Evolutionary conservation across 1,140 invertebrate genomes (phyloP), one percentile per base, ranked within the genome.

Genomic region (Papilio helenus): DNA sequence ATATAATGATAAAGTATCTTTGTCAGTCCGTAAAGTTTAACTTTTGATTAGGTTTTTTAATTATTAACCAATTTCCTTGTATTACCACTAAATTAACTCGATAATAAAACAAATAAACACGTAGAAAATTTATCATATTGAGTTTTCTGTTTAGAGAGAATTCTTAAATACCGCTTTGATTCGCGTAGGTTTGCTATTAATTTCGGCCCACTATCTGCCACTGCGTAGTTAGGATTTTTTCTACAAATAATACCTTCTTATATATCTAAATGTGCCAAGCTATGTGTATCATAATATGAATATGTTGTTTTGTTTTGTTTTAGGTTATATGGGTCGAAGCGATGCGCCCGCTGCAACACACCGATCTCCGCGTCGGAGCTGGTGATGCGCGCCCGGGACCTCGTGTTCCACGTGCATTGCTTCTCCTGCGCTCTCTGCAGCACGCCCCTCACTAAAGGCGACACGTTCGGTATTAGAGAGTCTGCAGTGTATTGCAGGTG

Each of bases 401-500:
- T 98, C 83, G 98, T 99, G 76, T 99, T 99, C 95, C 99, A 99
- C 95, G 97, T 99, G 51, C 97, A 97, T 85, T 99, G 99, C 95
- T 99, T 99, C 95, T 97, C 97, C 8, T 99, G 99, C 93, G 97
- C 97, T 18, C 96, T 97, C n/a, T 99, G 99, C 95, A 97, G 97
- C 90, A 95, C 97, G 18, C 96, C 97, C 3, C 95, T 98, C 68
- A 98, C 96, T 61, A 98, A 98, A 92, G 97, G 99, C 20, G 99
- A 99, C 91, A 98, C 99, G 84, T 99, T 99, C 93, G 98, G 98
- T 51, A 98, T 98, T 95, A 96, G 97, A 80, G 97, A 98, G 85
- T 97, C 97, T 14, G 96, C 97, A 44, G 97, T 98, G 39, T 97
- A 97, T 85, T 98, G 97, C 95, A 95, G 95, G 95, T 96, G 84